Evolutionary conservation across 2,888 invertebrate species (phyloP).

Genomic region (Xanthia togata): DNA sequence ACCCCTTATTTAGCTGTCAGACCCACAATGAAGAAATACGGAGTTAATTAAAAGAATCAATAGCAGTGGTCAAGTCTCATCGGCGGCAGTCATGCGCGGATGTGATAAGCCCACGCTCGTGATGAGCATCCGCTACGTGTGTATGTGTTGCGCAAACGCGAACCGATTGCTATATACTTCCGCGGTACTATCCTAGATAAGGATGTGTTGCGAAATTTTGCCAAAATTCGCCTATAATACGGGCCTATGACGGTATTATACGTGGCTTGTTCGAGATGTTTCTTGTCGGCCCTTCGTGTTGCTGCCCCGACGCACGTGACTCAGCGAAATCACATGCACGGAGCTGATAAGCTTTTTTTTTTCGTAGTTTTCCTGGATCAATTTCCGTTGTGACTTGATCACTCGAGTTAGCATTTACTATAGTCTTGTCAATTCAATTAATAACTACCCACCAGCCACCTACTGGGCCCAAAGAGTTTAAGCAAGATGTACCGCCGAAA

Average conservation of each 20-base stretch:
- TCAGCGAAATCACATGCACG: not conserved
- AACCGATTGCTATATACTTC: conserved; percentile 69
- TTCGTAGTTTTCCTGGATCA: not conserved
- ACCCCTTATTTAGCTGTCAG: not conserved
- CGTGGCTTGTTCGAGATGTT: conserved; percentile 1
- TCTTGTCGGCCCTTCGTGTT: not conserved
- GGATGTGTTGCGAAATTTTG: conserved; percentile 85
- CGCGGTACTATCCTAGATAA: conserved; percentile 83
- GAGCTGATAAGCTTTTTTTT: not conserved
- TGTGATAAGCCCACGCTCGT: conserved; percentile 72
- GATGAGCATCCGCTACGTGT: conserved; percentile 53
- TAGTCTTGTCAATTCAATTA: not conserved
- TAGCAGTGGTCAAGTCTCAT: conserved; percentile 58
- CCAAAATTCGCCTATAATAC: conserved; percentile 73
- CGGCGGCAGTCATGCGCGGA: conserved; percentile 69
- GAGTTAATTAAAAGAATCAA: conserved; percentile 66
- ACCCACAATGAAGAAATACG: conserved; percentile 14
- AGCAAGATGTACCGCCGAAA: no score
- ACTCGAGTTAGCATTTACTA: not conserved
- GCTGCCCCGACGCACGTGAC: not conserved
- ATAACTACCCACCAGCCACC: no score
- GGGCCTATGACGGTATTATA: not conserved
- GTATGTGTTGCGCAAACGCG: conserved; percentile 72
- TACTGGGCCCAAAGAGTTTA: no score
- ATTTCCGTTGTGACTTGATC: not conserved